Evolutionary conservation across 1,140 invertebrate species (phyloP).

Genomic region (Condylostylus longicornis): DNA sequence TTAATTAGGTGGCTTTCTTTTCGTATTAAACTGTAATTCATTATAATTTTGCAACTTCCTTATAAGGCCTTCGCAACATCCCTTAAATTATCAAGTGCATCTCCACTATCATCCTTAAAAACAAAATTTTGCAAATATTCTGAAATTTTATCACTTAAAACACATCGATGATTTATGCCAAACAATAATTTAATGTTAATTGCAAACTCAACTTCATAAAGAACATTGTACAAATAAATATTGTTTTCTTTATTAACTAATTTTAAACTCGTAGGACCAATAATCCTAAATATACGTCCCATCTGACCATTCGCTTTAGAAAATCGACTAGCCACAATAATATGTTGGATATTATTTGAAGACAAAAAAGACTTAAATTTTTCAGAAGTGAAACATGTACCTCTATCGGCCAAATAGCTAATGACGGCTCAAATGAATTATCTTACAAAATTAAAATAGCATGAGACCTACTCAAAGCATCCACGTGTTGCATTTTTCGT

Average conservation of each 20-base stretch:
- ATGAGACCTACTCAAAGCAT: no score
- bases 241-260: background rate
- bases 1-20: conserved; percentile 6
- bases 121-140: no score
- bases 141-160: no score
- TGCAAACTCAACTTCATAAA: conserved; percentile 11
- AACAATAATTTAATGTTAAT: conserved; percentile 14
- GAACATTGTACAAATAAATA: conserved; percentile 10
- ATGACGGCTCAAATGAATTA: no score
- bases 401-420: no score
- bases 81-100: no score
- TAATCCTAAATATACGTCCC: conserved; percentile 13
- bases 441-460: no score
- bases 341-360: conserved; percentile 5
- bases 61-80: no score
- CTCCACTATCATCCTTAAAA: no score
- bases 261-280: no score
- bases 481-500: no score
- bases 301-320: conserved; percentile 7
- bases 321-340: conserved; percentile 1
- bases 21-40: background rate
- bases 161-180: conserved; percentile 5
- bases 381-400: conserved; percentile 13
- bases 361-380: conserved; percentile 10
- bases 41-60: conserved; percentile 1